Percentiles rank a stretch among this genome's conserved stretches.
phyloP scores from a whole-genome alignment of 2,797 vertebrate species.

The Brachyrhaphis roseni region DNA sequence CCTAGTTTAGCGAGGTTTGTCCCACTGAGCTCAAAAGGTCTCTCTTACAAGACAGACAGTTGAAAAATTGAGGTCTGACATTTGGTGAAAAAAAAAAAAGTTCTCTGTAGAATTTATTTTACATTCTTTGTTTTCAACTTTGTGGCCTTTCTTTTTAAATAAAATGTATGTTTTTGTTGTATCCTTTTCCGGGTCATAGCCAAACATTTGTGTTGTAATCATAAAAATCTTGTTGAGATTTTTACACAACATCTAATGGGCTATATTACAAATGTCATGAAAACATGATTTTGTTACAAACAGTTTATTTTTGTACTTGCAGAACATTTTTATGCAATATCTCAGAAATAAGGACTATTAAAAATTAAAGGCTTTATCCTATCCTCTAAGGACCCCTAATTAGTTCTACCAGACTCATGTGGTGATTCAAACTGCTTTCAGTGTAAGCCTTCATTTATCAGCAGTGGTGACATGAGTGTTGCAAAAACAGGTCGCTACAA shows the following conservation, averaged over 20 bases:
- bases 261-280: conserved; percentile 70
- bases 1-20: no score
- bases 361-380: conserved; percentile 72
- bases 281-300: conserved; percentile 79
- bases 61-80: conserved; percentile 5
- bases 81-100: conserved; percentile 15
- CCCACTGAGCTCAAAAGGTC: no score
- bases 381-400: conserved; percentile 63
- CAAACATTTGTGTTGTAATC: conserved; percentile 54
- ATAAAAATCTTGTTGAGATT: conserved; percentile 62
- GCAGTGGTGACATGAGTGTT: conserved; percentile 54
- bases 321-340: conserved; percentile 76
- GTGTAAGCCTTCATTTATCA: conserved; percentile 59
- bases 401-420: conserved; percentile 50
- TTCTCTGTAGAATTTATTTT: conserved; percentile 34
- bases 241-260: conserved; percentile 62
- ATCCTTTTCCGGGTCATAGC: conserved; percentile 43
- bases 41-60: no score
- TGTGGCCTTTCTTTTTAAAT: conserved; percentile 71
- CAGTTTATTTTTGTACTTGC: conserved; percentile 81
- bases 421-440: conserved; percentile 69
- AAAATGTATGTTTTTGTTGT: conserved; percentile 38
- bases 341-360: conserved; percentile 61
- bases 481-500: conserved; percentile 38
- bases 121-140: conserved; percentile 46